Percentiles rank a stretch among this genome's conserved stretches.
Evolutionary conservation across 2,888 invertebrate genomes (phyloP).

Genomic region (Creontiades dilutus): DNA sequence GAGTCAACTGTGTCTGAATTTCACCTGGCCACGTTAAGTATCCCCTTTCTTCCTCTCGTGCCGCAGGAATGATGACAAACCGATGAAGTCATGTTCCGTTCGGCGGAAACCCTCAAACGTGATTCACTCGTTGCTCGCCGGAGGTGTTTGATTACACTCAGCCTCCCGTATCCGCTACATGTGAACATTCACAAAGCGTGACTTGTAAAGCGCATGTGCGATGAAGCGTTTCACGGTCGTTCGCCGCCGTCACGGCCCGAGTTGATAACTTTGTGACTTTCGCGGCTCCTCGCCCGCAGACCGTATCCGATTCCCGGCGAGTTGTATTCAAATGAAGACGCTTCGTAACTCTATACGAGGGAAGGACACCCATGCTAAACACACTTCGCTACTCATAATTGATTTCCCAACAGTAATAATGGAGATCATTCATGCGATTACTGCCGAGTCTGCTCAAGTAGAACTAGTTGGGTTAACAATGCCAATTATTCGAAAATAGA

Average conservation of each 20-base stretch:
- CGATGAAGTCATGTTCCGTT: not conserved
- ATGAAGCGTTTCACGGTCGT: not conserved
- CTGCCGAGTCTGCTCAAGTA: no score
- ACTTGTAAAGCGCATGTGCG: conserved; percentile 17
- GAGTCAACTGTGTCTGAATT: no score
- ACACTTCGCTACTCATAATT: no score
- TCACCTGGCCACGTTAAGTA: not conserved
- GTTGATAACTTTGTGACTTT: not conserved
- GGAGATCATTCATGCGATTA: no score
- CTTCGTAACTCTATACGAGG: not conserved
- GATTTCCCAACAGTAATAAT: no score
- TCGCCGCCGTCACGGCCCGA: not conserved
- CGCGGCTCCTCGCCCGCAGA: not conserved
- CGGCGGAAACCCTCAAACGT: not conserved
- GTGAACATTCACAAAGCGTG: not conserved
- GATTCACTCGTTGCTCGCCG: not conserved
- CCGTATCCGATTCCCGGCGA: not conserved
- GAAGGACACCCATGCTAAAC: no score
- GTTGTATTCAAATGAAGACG: not conserved
- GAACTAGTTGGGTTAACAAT: no score
- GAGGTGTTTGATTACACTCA: not conserved
- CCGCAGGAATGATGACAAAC: not conserved
- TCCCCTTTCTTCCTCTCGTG: not conserved
- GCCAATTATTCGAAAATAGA: no score
- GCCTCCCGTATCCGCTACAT: not conserved